These are phyloP conservation scores for Zonitis immaculata DNA, from an alignment of 2,888 invertebrate genomes.

Conservation along the genomic window DNA sequence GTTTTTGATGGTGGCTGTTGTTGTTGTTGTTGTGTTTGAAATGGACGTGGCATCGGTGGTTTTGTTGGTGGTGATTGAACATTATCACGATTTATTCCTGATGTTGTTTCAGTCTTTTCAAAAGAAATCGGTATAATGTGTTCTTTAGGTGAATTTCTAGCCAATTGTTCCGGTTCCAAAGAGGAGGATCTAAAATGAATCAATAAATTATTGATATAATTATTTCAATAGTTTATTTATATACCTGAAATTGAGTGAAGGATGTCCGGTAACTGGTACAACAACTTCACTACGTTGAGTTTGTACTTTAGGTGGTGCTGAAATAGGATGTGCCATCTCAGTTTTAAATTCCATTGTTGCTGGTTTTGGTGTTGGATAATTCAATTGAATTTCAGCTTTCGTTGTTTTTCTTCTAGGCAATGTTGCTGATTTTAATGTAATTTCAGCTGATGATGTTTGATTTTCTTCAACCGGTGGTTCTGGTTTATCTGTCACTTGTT, in stretches of 20 bases:
- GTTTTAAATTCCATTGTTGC: constrained; percentile 55
- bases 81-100: constrained; percentile 19
- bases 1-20: constrained; percentile 52
- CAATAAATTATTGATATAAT: neutral
- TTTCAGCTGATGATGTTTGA: constrained; percentile 61
- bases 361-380: constrained; percentile 49
- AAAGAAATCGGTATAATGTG: constrained; percentile 63
- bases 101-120: constrained; percentile 43
- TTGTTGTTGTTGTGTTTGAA: constrained; percentile 50
- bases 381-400: constrained; percentile 60
- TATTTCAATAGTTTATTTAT: too few species aligned
- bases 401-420: constrained; percentile 61
- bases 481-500: constrained; percentile 29
- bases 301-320: constrained; percentile 43
- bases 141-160: constrained; percentile 51
- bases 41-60: constrained; percentile 50
- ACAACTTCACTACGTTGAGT: constrained; percentile 56
- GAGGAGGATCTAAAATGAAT: constrained; percentile 50
- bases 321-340: constrained; percentile 58
- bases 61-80: constrained; percentile 45
- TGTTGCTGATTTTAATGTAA: constrained; percentile 63
- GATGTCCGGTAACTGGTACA: constrained; percentile 52
- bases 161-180: constrained; percentile 51
- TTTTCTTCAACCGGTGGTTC: constrained; percentile 38
- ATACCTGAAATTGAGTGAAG: constrained; percentile 30